Percentiles rank a stretch among this genome's conserved stretches.
Conservation (phyloP, 2,113 vertebrate species). For the Argyrosomus japonicus region DNA sequence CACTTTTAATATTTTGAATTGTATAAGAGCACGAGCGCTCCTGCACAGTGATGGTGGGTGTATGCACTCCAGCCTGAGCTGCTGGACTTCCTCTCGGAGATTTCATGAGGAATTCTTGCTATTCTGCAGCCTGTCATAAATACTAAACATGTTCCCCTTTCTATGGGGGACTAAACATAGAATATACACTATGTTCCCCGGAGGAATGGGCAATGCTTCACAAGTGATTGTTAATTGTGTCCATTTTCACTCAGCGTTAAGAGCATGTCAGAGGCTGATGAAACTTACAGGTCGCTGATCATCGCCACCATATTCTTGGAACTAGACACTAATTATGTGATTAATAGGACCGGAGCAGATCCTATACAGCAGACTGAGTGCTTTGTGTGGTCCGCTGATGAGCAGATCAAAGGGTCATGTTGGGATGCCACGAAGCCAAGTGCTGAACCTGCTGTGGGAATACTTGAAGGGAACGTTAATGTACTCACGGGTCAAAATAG, state of each 20-base stretch:
- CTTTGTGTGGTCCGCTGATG: constrained; percentile 9
- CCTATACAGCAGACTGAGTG: neutral
- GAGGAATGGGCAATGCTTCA: neutral
- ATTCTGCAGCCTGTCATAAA: neutral
- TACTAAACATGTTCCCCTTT: neutral
- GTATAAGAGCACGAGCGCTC: neutral
- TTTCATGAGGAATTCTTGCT: neutral
- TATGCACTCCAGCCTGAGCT: neutral
- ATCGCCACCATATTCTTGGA: neutral
- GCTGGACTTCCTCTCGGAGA: neutral
- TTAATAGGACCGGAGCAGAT: neutral
- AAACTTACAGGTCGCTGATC: constrained; percentile 13
- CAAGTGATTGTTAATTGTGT: neutral
- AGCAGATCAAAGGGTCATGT: neutral
- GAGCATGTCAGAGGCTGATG: neutral
- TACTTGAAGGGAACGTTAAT: neutral
- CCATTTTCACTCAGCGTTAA: neutral
- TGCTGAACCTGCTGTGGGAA: neutral
- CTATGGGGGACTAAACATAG: neutral
- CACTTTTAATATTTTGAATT: neutral
- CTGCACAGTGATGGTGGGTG: neutral
- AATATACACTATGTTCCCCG: neutral
- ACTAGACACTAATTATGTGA: neutral
- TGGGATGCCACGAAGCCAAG: neutral
- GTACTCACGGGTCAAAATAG: neutral